phyloP scores from a whole-genome alignment of 2,888 invertebrate genomes.

The Idaea biselata region DNA sequence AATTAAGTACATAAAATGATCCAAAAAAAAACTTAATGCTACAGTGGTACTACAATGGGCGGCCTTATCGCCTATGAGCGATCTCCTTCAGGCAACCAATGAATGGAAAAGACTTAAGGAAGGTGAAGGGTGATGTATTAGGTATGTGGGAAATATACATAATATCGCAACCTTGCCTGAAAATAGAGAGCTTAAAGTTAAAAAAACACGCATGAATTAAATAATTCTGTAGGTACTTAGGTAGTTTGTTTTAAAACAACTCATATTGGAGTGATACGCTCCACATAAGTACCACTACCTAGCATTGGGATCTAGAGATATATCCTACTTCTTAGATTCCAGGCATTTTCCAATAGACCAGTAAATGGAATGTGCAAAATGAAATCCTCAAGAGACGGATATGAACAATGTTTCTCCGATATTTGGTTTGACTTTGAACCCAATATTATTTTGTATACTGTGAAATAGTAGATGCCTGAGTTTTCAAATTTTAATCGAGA shows the following conservation, averaged over 20 bases:
- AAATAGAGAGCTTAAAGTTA: no score
- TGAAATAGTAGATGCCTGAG: background rate
- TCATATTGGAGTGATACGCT: background rate
- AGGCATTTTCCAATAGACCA: background rate
- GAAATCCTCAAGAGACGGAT: background rate
- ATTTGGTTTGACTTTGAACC: background rate
- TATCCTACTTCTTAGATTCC: background rate
- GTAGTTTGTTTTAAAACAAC: background rate
- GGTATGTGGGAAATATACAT: no score
- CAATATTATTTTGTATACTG: background rate
- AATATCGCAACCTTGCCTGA: no score
- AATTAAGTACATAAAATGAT: no score
- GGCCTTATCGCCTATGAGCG: no score
- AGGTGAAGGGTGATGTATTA: no score
- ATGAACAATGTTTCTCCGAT: background rate
- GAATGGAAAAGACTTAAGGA: no score
- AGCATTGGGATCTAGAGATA: background rate
- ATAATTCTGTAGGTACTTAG: no score
- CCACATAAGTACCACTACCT: background rate
- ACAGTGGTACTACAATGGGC: no score
- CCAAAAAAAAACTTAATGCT: no score
- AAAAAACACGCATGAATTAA: no score
- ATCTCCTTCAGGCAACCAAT: no score
- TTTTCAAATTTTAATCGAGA: background rate
- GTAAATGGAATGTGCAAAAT: background rate